Conservation (phyloP, 2,888 invertebrate species). For the Chrysopilus asiliformis region DNA sequence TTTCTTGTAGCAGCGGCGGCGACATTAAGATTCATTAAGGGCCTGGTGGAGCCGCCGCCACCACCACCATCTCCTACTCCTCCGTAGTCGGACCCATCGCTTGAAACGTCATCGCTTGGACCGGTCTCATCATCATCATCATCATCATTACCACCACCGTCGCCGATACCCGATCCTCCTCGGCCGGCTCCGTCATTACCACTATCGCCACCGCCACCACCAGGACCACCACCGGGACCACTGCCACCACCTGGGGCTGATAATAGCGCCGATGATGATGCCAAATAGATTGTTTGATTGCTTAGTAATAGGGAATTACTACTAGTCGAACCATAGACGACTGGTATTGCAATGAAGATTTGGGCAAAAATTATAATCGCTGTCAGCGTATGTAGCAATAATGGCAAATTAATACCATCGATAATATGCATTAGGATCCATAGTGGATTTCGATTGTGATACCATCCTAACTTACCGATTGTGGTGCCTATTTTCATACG, state of each 20-base stretch:
- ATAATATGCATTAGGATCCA: no score
- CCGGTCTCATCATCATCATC: slow-evolving; percentile 10
- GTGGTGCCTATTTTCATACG: slow-evolving; percentile 6
- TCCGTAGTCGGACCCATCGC: neutral
- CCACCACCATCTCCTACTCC: slow-evolving; percentile 1
- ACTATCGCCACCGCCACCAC: slow-evolving; percentile 1
- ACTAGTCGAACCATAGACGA: neutral
- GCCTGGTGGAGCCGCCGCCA: no score
- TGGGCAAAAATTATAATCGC: no score
- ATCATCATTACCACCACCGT: slow-evolving; percentile 13
- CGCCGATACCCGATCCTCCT: slow-evolving; percentile 9
- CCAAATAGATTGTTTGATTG: neutral
- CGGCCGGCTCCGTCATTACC: slow-evolving; percentile 1
- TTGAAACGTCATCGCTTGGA: neutral
- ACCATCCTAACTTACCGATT: no score
- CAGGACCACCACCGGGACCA: neutral
- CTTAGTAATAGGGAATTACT: no score
- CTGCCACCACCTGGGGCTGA: neutral
- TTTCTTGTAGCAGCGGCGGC: no score
- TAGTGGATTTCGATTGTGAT: no score
- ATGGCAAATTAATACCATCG: no score
- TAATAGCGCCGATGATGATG: neutral
- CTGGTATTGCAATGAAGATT: slow-evolving; percentile 3
- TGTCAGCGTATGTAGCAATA: no score
- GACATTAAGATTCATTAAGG: no score